Evolutionary conservation across 1,140 invertebrate species (phyloP).

Genomic region (Drosophila nebulosa): DNA sequence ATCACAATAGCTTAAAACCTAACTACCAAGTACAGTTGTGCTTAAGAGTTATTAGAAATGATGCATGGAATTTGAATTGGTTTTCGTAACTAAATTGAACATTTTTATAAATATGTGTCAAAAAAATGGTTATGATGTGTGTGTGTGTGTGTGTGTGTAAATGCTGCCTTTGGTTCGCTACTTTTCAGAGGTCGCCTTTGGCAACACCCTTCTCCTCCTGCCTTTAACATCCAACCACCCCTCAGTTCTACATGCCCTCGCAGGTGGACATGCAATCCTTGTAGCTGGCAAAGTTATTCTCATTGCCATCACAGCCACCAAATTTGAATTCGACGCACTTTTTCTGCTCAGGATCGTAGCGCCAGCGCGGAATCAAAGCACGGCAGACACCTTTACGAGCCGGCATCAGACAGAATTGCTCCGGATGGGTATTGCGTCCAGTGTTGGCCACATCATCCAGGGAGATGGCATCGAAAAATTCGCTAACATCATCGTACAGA

Average conservation of each 20-base stretch:
- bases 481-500: conserved; percentile 76
- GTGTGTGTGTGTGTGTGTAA: conserved; percentile 37
- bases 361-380: conserved; percentile 83
- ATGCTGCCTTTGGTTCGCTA: conserved; percentile 67
- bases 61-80: conserved; percentile 38
- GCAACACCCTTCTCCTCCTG: conserved; percentile 41
- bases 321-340: conserved; percentile 85
- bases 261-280: conserved; percentile 83
- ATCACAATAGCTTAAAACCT: conserved; percentile 72
- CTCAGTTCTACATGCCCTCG: conserved; percentile 81
- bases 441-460: conserved; percentile 74
- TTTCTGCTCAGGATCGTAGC: conserved; percentile 82
- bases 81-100: conserved; percentile 12
- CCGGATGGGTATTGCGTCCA: conserved; percentile 65
- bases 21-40: conserved; percentile 25
- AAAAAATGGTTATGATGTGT: conserved; percentile 39
- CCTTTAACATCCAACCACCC: not conserved
- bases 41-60: conserved; percentile 41
- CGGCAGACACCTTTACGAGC: conserved; percentile 83
- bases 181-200: conserved; percentile 54
- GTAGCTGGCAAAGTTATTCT: conserved; percentile 84
- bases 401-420: conserved; percentile 77
- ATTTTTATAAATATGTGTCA: conserved; percentile 63
- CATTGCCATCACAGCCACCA: conserved; percentile 86
- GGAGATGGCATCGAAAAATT: conserved; percentile 75